Evolutionary conservation across 2,888 invertebrate species (phyloP), one percentile per base, ranked within the genome.

Genomic region (Drosophila glabriapex): DNA sequence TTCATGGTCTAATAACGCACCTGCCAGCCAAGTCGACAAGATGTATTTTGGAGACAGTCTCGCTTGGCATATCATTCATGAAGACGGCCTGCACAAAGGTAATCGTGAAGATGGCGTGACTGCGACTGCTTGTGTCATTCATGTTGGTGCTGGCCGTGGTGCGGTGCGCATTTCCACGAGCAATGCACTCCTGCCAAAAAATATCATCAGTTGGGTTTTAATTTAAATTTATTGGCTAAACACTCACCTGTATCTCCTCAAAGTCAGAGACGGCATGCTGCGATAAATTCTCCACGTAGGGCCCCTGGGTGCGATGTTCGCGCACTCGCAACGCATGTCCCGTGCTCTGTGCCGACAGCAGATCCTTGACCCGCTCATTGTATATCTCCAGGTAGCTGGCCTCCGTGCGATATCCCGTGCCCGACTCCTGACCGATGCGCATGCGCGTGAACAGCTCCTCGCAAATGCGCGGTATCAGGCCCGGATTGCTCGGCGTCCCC

Each of bases 71-170:
- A 91, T 96, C 96, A 94, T 97, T 96, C 94, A 96, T 96, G 91
- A 97, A 97, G 85, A 96, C 96, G 59, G 97, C 97, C 94, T 97
- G 97, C 74, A 97, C 97, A 94, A 97, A 97, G 39, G 97, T 97
- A 93, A 98, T 96, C 60, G 97, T 97, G 93, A 98, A 97, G 91
- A 98, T 97, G 79, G 97, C 97, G 94, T 98, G 98, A 94, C 97
- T 97, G 90, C 98, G 95, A 91, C 97, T 97, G 93, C 97, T 97
- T 83, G 97, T 97, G 94, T 97, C 97, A 94, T 98, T 98, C 97
- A 98, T 98, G 93, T 97, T 97, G 68, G 98, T 98, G 87, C 97
- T 96, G 53, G 97, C 97, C 4, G 97, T 97, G 29, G 97, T 97
- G 80, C 98, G 95, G 91, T 96, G 96, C 73, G 95, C 94, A 94